phyloP scores from a whole-genome alignment of 53 echinoderm and acorn worm species.

The Apostichopus leukothele region DNA sequence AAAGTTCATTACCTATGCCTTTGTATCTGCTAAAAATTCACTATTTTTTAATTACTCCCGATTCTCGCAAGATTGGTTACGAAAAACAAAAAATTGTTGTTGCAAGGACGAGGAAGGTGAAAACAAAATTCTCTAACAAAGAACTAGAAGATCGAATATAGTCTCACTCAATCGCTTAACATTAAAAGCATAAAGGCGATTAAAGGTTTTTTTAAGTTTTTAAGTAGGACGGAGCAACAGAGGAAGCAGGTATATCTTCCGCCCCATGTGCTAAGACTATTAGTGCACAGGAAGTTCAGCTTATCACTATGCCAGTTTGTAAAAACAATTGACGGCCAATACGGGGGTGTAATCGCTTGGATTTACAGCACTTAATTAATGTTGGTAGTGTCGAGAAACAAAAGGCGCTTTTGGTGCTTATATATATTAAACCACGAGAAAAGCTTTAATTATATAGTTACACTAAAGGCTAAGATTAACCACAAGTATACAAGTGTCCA shows the following conservation, averaged over 20 bases:
- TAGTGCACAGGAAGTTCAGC: not conserved
- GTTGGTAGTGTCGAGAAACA: not conserved
- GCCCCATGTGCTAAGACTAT: not conserved
- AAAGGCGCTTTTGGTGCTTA: not conserved
- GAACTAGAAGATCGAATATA: not conserved
- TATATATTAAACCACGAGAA: no score
- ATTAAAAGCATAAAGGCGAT: not conserved
- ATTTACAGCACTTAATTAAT: not conserved
- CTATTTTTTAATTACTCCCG: not conserved
- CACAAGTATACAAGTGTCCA: no score
- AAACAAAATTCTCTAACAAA: not conserved
- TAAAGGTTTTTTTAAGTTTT: no score
- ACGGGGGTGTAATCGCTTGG: not conserved
- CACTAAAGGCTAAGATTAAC: no score
- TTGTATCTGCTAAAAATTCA: not conserved
- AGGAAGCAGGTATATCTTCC: not conserved
- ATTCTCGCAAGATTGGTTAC: conserved; percentile 13
- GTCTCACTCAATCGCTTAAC: not conserved
- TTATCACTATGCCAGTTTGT: conserved; percentile 1
- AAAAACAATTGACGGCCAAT: not conserved
- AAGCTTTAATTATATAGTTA: no score
- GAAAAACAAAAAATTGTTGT: conserved; percentile 6
- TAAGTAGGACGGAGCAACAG: not conserved
- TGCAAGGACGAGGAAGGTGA: not conserved
- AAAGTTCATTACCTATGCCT: not conserved